phyloP scores from a whole-genome alignment of 1,140 invertebrate species.

The Saxidomus purpurata region DNA sequence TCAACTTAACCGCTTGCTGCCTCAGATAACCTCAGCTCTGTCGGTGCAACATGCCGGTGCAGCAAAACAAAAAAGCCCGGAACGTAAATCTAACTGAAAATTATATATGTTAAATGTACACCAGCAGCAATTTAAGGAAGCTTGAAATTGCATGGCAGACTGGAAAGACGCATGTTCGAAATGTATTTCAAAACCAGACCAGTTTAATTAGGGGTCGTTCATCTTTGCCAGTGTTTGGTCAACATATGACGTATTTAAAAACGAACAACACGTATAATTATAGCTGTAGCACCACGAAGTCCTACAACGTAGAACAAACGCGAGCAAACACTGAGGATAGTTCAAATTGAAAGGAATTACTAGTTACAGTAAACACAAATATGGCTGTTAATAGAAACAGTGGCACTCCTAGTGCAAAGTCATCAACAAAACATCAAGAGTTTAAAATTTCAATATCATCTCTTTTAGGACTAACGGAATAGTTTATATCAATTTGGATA shows the following conservation, averaged over 20 bases:
- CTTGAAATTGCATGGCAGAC: not conserved
- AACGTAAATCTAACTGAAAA: not conserved
- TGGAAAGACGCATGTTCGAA: not conserved
- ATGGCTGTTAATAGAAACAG: not conserved
- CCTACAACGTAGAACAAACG: too few relatives aligned
- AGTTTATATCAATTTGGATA: too few relatives aligned
- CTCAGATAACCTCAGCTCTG: not conserved
- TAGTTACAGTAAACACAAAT: not conserved
- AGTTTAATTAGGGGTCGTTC: too few relatives aligned
- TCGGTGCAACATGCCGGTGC: not conserved
- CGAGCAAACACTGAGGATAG: too few relatives aligned
- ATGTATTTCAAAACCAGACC: not conserved
- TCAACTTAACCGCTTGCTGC: not conserved
- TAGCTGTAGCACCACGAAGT: too few relatives aligned
- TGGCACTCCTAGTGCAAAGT: too few relatives aligned
- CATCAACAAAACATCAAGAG: not conserved
- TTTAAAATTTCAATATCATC: conserved; percentile 31
- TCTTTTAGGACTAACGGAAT: conserved; percentile 8
- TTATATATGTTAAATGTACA: not conserved
- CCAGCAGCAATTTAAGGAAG: not conserved
- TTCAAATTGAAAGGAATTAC: not conserved
- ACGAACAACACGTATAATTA: too few relatives aligned
- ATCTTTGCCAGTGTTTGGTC: too few relatives aligned
- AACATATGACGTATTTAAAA: too few relatives aligned
- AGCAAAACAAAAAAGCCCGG: not conserved